Conservation (phyloP, 2,797 vertebrate genomes). For the Catostomus latipinnis region DNA sequence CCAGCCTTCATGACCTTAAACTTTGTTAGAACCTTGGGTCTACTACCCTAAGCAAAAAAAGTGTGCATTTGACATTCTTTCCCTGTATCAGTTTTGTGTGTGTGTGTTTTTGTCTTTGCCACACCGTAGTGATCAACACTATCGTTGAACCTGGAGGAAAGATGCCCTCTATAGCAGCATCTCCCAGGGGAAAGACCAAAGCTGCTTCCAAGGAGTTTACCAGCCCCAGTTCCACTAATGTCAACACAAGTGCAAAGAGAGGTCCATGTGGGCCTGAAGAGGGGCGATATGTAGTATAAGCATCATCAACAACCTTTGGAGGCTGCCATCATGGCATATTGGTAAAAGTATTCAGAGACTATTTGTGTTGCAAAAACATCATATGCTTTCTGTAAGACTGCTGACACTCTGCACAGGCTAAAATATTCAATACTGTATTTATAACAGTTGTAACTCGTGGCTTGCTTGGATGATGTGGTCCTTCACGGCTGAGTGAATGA, state of each 20-base stretch:
- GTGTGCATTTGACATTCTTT: constrained; percentile 34
- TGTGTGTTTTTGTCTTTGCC: constrained; percentile 60
- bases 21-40: not conserved
- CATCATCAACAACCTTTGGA: constrained; percentile 45
- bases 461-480: constrained; percentile 63
- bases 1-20: not conserved
- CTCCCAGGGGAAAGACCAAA: constrained; percentile 70
- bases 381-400: constrained; percentile 68
- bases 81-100: constrained; percentile 65
- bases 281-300: constrained; percentile 82
- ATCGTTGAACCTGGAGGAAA: constrained; percentile 88
- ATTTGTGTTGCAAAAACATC: not conserved
- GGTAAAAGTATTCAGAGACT: constrained; percentile 23
- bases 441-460: constrained; percentile 47
- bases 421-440: constrained; percentile 62
- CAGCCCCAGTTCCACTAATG: constrained; percentile 55
- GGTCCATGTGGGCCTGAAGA: constrained; percentile 79
- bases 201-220: constrained; percentile 60
- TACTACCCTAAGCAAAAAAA: too few relatives aligned
- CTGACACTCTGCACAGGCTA: constrained; percentile 79
- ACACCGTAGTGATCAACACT: constrained; percentile 86
- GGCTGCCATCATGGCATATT: constrained; percentile 47
- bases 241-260: constrained; percentile 75
- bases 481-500: constrained; percentile 66
- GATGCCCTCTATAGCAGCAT: constrained; percentile 66